A percentile compares a stretch with the other conserved stretches of the same genome.
phyloP scores from a whole-genome alignment of 2,797 vertebrate species.

The Brotula barbata region DNA sequence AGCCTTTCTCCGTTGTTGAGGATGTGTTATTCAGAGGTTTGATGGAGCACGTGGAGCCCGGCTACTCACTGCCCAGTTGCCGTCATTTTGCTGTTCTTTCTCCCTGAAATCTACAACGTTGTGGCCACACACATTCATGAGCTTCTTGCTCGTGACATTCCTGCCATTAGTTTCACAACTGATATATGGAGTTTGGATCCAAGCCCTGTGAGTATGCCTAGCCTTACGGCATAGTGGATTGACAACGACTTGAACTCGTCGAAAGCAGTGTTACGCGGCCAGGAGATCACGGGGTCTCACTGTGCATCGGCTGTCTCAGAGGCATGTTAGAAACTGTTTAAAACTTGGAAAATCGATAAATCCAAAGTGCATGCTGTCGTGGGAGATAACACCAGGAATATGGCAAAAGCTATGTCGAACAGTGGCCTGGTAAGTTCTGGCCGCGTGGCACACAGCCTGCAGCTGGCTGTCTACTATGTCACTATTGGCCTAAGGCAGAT shows the following conservation, averaged over 20 bases:
- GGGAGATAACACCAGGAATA: no score
- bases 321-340: conserved; percentile 9
- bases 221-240: conserved; percentile 17
- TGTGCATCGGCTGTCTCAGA: not conserved
- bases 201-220: conserved; percentile 17
- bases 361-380: no score
- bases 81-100: no score
- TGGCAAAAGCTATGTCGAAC: no score
- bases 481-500: not conserved
- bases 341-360: conserved; percentile 8
- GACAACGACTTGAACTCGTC: conserved; percentile 11
- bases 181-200: conserved; percentile 11
- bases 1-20: no score
- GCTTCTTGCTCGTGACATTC: conserved; percentile 11
- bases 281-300: not conserved
- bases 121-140: conserved; percentile 17
- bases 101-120: not conserved
- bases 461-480: conserved; percentile 4
- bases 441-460: no score
- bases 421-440: no score
- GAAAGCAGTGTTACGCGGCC: conserved; percentile 13
- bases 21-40: no score
- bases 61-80: no score
- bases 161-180: conserved; percentile 16
- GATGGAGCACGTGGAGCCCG: no score